Evolutionary conservation across 2,888 invertebrate species (phyloP).

Genomic region (Spicauda simplicius): DNA sequence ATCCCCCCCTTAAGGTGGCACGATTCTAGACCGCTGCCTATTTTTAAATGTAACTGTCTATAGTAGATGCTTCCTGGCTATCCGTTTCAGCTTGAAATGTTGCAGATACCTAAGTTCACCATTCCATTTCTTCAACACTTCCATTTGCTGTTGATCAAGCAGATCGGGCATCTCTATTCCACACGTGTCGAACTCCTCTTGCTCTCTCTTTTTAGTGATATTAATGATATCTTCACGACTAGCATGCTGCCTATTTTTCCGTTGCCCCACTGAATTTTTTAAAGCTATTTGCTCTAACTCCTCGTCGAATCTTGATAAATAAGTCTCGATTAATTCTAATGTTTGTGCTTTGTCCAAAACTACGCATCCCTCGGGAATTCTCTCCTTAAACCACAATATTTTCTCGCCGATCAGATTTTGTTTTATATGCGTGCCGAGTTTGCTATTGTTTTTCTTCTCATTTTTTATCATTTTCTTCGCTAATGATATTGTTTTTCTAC

Average conservation of each 20-base stretch:
- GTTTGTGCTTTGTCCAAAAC: constrained; percentile 86
- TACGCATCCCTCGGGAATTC: constrained; percentile 82
- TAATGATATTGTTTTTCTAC: constrained; percentile 91
- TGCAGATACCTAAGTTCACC: constrained; percentile 87
- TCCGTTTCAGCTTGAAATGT: constrained; percentile 87
- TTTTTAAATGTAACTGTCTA: constrained; percentile 9
- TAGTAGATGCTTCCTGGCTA: constrained; percentile 65
- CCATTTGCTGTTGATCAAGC: constrained; percentile 84
- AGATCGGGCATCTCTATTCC: constrained; percentile 93
- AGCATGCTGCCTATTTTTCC: constrained; percentile 91
- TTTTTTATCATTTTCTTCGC: constrained; percentile 89
- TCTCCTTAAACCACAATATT: constrained; percentile 90
- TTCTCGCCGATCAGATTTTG: constrained; percentile 91
- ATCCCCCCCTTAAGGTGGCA: too few species aligned
- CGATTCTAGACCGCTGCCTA: too few species aligned
- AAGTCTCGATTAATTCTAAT: constrained; percentile 84
- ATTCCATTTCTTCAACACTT: constrained; percentile 87
- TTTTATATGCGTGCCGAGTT: constrained; percentile 88
- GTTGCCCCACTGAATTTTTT: constrained; percentile 91
- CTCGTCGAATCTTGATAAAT: constrained; percentile 86
- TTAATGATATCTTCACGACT: constrained; percentile 91
- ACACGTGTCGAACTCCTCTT: constrained; percentile 89
- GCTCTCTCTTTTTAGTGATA: constrained; percentile 90
- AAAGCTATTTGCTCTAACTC: constrained; percentile 91
- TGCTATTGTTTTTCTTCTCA: constrained; percentile 85